Base-by-base conservation (phyloP, 2,797 vertebrate genomes). In the Acrocephalus scirpaceus region DNA sequence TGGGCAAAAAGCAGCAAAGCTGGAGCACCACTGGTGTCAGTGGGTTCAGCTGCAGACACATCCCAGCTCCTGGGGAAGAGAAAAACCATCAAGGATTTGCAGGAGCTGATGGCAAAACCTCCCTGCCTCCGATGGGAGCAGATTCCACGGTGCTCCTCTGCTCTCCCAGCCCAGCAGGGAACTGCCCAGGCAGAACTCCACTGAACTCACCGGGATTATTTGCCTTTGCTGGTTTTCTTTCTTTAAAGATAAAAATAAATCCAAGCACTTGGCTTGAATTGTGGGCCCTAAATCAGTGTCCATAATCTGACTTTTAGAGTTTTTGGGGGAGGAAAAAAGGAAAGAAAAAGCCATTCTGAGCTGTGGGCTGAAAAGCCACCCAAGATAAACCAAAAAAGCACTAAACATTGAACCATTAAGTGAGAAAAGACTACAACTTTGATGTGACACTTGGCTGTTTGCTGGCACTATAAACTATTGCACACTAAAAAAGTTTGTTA, bases 401-500 rank as follows among this genome's bases (percentile, higher is more conserved):
- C 80, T 88, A 67, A 96, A 84, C 62, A 38, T 27, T 25, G 61
- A 67, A 65, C 82, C 65, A 75, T 82, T 69, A 84, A 77, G 88
- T 26, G 79, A 90, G 65, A 75, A 78, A 91, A 90, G 64, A 11
- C 88, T 42, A 19, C 85, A 90, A 51, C 75, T 95, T 67, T 38
- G 92, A 92, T 80, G 95, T 73, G 81, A 74, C 80, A 89, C 93
- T 86, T 50, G 79, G 91, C 84, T 83, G 88, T 80, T 86, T 25
- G 82, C 91, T 88, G 84, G 74, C 73, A 71, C 83, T 56, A 72
- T 91, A 91, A 96, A 92, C 60, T n/a, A 88, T 1, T 17, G 85
- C 73, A 38, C 86, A 79, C 76, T 93, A 91, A 94, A 95, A 94
- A 96, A 95, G 92, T 96, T 97, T 93, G 93, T 95, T 97, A 95